These are phyloP conservation scores for Pao palembangensis DNA, from an alignment of 2,113 vertebrate genomes.

Conservation along the genomic window DNA sequence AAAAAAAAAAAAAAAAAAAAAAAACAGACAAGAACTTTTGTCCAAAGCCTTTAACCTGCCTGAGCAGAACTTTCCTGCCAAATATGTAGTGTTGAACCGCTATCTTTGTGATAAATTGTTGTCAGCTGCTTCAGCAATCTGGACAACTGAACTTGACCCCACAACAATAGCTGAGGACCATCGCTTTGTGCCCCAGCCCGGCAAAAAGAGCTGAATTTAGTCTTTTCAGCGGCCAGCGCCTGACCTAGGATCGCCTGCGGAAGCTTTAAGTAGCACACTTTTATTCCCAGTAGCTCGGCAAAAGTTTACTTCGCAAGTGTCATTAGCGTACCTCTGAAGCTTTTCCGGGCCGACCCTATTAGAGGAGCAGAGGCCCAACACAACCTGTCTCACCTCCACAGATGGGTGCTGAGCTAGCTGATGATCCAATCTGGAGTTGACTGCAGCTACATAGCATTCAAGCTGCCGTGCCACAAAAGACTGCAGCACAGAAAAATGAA, in stretches of 20 bases:
- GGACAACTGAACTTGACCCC: constrained; percentile 66
- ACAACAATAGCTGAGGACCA: constrained; percentile 73
- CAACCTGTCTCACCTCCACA: constrained; percentile 63
- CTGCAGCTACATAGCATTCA: constrained; percentile 46
- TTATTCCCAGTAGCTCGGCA: constrained; percentile 71
- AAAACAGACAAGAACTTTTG: constrained; percentile 18
- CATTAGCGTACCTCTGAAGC: constrained; percentile 71
- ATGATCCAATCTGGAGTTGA: constrained; percentile 42
- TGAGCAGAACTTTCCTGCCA: constrained; percentile 38
- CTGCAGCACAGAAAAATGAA: constrained; percentile 49
- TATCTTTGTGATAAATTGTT: constrained; percentile 72
- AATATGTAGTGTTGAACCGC: constrained; percentile 18
- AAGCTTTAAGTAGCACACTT: constrained; percentile 70
- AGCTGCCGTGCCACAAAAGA: constrained; percentile 31
- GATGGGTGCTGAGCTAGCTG: constrained; percentile 42
- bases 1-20: too few species aligned
- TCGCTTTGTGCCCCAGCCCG: constrained; percentile 61
- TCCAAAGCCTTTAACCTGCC: constrained; percentile 37
- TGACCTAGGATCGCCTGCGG: constrained; percentile 66
- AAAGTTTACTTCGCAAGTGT: constrained; percentile 73
- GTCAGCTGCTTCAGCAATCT: constrained; percentile 71
- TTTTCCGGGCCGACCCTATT: constrained; percentile 67
- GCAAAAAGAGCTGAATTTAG: constrained; percentile 75
- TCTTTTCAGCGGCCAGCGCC: constrained; percentile 66
- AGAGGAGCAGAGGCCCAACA: constrained; percentile 61